Conservation (phyloP, 2,888 invertebrate genomes). For the Cephonodes hylas region DNA sequence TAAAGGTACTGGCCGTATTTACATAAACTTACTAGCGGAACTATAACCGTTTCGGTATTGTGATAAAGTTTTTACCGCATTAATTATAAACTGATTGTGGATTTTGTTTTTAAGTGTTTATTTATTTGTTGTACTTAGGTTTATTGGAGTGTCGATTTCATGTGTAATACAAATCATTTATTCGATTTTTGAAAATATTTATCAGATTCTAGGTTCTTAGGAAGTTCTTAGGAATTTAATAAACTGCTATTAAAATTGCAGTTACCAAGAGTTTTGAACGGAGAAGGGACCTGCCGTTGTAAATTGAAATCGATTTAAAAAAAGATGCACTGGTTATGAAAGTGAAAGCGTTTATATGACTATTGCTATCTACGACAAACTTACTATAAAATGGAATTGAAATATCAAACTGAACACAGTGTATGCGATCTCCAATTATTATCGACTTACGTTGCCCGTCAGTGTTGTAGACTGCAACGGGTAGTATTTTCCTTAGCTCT, state of each 20-base stretch:
- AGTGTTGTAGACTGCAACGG: slow-evolving; percentile 48
- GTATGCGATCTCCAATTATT: slow-evolving; percentile 64
- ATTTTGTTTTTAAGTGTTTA: background rate
- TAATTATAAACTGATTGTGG: background rate
- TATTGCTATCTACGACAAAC: slow-evolving; percentile 23
- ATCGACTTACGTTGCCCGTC: slow-evolving; percentile 44
- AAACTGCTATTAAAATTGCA: too few species aligned
- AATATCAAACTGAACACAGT: slow-evolving; percentile 44
- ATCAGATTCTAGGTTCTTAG: too few species aligned
- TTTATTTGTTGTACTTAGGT: background rate
- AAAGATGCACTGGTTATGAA: too few species aligned
- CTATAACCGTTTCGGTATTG: background rate
- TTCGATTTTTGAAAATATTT: too few species aligned
- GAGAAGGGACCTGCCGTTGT: too few species aligned
- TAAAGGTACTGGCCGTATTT: background rate
- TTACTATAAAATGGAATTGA: slow-evolving; percentile 26
- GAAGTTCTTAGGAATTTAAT: too few species aligned
- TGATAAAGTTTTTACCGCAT: background rate
- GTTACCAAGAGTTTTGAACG: too few species aligned
- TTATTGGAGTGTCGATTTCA: too few species aligned
- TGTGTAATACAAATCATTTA: too few species aligned
- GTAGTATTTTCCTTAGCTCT: slow-evolving; percentile 53
- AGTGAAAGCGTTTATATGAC: too few species aligned
- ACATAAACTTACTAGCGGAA: background rate
- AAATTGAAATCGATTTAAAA: too few species aligned